Conservation (phyloP, 1,140 invertebrate genomes). For the Brachionus koreanus region DNA sequence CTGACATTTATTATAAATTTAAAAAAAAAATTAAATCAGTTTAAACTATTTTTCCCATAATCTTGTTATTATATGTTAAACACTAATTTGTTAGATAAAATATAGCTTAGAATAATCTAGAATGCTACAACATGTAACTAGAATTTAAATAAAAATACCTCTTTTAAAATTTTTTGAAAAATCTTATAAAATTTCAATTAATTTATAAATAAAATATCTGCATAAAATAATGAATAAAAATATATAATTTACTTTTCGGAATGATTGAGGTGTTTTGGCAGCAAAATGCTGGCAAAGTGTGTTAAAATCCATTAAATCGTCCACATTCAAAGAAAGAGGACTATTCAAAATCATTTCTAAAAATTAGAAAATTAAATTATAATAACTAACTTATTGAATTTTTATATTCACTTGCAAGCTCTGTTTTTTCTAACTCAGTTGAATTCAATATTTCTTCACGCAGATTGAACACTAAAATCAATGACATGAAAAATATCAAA, state of each 20-base stretch:
- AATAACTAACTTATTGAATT: background rate
- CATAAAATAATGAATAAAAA: too few relatives aligned
- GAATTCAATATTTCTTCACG: slow-evolving; percentile 48
- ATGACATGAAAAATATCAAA: slow-evolving; percentile 85
- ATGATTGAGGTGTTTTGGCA: slow-evolving; percentile 83
- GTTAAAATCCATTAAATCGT: slow-evolving; percentile 71
- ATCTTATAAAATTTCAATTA: background rate
- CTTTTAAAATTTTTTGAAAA: background rate
- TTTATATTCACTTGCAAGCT: slow-evolving; percentile 47
- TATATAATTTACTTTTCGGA: slow-evolving; percentile 72
- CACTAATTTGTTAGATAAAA: background rate
- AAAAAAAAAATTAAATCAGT: background rate
- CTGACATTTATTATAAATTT: too few relatives aligned
- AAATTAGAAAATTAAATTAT: background rate
- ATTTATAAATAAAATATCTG: background rate
- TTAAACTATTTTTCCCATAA: background rate
- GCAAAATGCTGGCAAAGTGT: slow-evolving; percentile 93
- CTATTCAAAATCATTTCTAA: slow-evolving; percentile 70
- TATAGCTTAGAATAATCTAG: background rate
- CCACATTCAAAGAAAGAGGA: slow-evolving; percentile 65
- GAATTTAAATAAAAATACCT: background rate
- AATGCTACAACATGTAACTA: background rate
- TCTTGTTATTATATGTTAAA: background rate
- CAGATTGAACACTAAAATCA: slow-evolving; percentile 64
- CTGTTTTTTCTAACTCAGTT: slow-evolving; percentile 47